Base-by-base conservation (phyloP, 92 coral and sea anemone genomes). In the Bergia sp. region DNA sequence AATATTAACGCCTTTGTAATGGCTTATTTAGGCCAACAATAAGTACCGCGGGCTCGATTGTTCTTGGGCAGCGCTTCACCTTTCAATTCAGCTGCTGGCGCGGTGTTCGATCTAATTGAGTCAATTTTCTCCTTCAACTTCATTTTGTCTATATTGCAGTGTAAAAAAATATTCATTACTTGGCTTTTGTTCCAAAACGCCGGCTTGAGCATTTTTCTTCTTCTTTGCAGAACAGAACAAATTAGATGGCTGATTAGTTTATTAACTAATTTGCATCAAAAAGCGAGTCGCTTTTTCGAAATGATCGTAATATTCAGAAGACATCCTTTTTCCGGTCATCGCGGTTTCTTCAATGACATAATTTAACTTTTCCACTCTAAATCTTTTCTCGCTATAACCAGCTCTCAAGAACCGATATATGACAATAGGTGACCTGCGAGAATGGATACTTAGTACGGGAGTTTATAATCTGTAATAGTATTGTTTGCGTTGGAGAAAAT, bases 191-290 rank as follows among this genome's bases (percentile, higher is more conserved):
- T 93, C 89, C 86, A 85, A 71, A 81, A 78, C 90, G 96, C 83
- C 98, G 98, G 98, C 91, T 87, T 89, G 89, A 91, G 90, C 96
- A 92, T 77, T 94, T 95, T 89, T 93, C 91, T 90, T 85, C 88
- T 91, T 95, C 93, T 92, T 89, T 88, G 94, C 86, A 93, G 94
- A 93, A 93, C 92, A 89, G 91, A 92, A 89, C 94, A 95, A 93
- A 92, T 93, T 92, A 93, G 92, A 86, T 82, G 89, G 79, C 92
- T 94, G 95, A 95, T 95, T 94, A 93, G 94, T 93, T 95, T 92
- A 95, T 95, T 95, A 91, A 85, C 88, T 93, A 83, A 95, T 95
- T 95, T 95, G 98, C 98, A 95, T 95, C 89, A 95, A 88, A 95
- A 95, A 93, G 98, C 91, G 50, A 82, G 87, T 95, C 93, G 96